Conservation (phyloP, 2,888 invertebrate genomes). For the Callosobruchus maculatus region DNA sequence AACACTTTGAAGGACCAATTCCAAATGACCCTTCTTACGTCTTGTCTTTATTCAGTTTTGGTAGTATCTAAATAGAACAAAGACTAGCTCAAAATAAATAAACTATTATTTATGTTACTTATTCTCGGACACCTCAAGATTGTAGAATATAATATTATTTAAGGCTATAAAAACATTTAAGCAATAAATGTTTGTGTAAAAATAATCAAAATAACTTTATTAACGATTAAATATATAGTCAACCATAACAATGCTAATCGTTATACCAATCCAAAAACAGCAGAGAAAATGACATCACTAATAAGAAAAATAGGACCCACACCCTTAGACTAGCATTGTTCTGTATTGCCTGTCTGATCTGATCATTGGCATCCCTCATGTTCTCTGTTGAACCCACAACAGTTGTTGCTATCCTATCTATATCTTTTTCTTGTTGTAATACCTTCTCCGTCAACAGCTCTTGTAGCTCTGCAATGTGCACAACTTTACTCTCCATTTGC, state of each 20-base stretch:
- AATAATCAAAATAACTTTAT: constrained; percentile 1
- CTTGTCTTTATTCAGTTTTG: too few species aligned
- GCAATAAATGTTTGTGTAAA: too few species aligned
- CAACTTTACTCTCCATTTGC: constrained; percentile 87
- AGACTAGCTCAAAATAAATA: too few species aligned
- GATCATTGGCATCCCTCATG: constrained; percentile 94
- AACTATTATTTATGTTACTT: too few species aligned
- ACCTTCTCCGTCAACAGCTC: constrained; percentile 96
- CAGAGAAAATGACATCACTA: constrained; percentile 93
- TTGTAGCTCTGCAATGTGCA: constrained; percentile 92
- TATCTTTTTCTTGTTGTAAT: constrained; percentile 88
- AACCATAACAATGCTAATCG: constrained; percentile 52
- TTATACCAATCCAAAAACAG: constrained; percentile 99
- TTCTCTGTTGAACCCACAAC: constrained; percentile 93
- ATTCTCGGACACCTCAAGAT: too few species aligned
- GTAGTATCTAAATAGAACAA: too few species aligned
- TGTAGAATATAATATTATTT: too few species aligned
- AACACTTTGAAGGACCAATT: too few species aligned
- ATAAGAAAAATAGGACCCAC: constrained; percentile 90
- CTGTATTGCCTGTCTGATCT: constrained; percentile 95
- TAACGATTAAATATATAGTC: not conserved
- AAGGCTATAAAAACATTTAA: too few species aligned
- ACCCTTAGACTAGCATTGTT: constrained; percentile 93
- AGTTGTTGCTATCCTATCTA: constrained; percentile 84
- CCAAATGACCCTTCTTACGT: too few species aligned